A percentile compares a stretch with the other conserved stretches of the same genome.
Evolutionary conservation across 2,113 vertebrate species (phyloP).

Genomic region (Oncorhynchus masou): DNA sequence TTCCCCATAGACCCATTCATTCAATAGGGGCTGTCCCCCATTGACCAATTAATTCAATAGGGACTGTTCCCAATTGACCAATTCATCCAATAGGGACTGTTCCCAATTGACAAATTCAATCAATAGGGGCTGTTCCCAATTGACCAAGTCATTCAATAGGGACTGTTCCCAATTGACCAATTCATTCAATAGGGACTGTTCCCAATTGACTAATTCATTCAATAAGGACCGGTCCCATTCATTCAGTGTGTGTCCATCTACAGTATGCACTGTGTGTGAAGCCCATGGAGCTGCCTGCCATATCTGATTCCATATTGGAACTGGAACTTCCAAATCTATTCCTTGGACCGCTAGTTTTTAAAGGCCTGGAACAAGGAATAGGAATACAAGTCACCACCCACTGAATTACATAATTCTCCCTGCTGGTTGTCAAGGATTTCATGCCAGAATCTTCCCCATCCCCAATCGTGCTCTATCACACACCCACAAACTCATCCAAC

Average conservation of each 20-base stretch:
- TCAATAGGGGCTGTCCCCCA: too few species aligned
- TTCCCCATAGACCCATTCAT: too few species aligned
- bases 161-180: too few species aligned
- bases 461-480: conserved; percentile 16
- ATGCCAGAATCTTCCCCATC: conserved; percentile 37
- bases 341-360: conserved; percentile 49
- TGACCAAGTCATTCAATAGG: too few species aligned
- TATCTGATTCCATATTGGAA: conserved; percentile 50
- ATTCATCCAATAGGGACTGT: too few species aligned
- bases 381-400: conserved; percentile 47
- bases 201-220: too few species aligned
- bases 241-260: conserved; percentile 33
- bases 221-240: conserved; percentile 28
- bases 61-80: fast-evolving
- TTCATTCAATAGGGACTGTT: too few species aligned
- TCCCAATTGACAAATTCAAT: conserved; percentile 21
- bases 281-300: conserved; percentile 6
- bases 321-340: conserved; percentile 67
- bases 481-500: conserved; percentile 21
- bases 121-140: neutral
- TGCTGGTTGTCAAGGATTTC: conserved; percentile 56
- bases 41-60: too few species aligned
- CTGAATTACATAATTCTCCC: conserved; percentile 68
- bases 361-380: conserved; percentile 42
- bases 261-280: neutral